Evolutionary conservation across 2,888 invertebrate genomes (phyloP).

Genomic region (Athalia rosae): DNA sequence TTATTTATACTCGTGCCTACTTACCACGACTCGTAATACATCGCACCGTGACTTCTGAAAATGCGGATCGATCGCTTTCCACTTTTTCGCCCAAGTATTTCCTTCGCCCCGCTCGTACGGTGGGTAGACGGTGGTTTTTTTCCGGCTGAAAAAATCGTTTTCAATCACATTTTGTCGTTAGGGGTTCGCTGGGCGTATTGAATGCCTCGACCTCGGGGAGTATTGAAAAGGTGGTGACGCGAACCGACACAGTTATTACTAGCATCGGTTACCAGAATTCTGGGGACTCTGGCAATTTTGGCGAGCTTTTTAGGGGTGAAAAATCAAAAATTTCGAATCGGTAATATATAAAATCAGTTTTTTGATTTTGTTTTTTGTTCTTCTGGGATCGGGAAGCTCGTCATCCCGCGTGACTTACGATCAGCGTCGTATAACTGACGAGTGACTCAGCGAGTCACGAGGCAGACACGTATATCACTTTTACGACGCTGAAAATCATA

Average conservation of each 20-base stretch:
- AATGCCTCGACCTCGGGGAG: slow-evolving; percentile 59
- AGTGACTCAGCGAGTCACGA: slow-evolving; percentile 60
- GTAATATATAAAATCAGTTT: no score
- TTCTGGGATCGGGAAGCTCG: slow-evolving; percentile 14
- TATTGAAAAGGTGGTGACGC: slow-evolving; percentile 66
- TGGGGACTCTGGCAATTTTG: no score
- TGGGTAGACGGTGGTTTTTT: not conserved
- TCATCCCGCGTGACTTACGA: slow-evolving; percentile 29
- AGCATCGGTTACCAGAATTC: no score
- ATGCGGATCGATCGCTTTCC: no score
- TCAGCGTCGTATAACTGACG: slow-evolving; percentile 67
- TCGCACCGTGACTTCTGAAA: no score
- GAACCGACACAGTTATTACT: no score
- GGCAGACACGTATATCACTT: slow-evolving; percentile 67
- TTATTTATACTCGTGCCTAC: no score
- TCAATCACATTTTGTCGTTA: slow-evolving; percentile 18
- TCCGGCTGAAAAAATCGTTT: not conserved
- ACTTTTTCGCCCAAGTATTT: not conserved
- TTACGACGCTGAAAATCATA: slow-evolving; percentile 59
- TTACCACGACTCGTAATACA: no score
- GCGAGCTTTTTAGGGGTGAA: no score
- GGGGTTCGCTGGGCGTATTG: slow-evolving; percentile 49
- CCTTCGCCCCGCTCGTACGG: not conserved
- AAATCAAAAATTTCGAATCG: no score
- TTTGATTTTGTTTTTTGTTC: no score